phyloP scores from a whole-genome alignment of 30 jellyfish, hydroid and myxozoan species.

The Clytia hemisphaerica region DNA sequence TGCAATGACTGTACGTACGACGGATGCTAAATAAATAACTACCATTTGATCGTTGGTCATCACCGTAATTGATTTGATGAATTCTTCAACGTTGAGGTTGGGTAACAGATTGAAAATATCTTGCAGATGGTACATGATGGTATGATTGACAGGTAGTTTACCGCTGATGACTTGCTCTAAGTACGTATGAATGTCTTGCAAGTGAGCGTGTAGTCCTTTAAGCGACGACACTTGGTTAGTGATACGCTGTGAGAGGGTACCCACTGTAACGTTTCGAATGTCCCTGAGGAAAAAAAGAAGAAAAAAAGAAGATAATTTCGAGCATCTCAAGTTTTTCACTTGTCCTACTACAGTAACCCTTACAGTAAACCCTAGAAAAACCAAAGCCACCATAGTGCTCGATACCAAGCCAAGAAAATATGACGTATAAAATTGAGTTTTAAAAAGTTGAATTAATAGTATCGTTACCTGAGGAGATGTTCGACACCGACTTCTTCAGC shows the following conservation, averaged over 20 bases:
- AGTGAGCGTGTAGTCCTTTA: slow-evolving; percentile 89
- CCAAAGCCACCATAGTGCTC: no score
- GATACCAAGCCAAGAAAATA: no score
- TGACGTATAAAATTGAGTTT: no score
- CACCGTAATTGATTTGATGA: slow-evolving; percentile 64
- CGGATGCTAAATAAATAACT: slow-evolving; percentile 86
- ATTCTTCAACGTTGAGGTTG: slow-evolving; percentile 80
- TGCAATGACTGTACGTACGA: slow-evolving; percentile 92
- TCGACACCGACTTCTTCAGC: slow-evolving; percentile 99
- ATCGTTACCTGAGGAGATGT: slow-evolving; percentile 75
- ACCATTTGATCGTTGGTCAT: slow-evolving; percentile 98
- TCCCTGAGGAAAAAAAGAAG: slow-evolving; percentile 68
- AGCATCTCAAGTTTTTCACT: no score
- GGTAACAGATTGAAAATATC: slow-evolving; percentile 91
- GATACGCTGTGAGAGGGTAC: slow-evolving; percentile 87
- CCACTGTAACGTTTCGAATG: slow-evolving; percentile 97
- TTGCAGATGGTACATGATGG: slow-evolving; percentile 83
- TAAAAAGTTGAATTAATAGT: no score
- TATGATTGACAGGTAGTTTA: slow-evolving; percentile 83
- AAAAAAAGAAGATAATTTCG: no score
- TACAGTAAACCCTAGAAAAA: no score
- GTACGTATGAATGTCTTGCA: slow-evolving; percentile 81
- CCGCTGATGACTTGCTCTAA: slow-evolving; percentile 81
- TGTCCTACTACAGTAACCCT: no score
- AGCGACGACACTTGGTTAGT: slow-evolving; percentile 85